Percentiles rank a stretch among this genome's conserved stretches.
phyloP scores from a whole-genome alignment of 92 coral and sea anemone species.

The Epizoanthus scotinus region DNA sequence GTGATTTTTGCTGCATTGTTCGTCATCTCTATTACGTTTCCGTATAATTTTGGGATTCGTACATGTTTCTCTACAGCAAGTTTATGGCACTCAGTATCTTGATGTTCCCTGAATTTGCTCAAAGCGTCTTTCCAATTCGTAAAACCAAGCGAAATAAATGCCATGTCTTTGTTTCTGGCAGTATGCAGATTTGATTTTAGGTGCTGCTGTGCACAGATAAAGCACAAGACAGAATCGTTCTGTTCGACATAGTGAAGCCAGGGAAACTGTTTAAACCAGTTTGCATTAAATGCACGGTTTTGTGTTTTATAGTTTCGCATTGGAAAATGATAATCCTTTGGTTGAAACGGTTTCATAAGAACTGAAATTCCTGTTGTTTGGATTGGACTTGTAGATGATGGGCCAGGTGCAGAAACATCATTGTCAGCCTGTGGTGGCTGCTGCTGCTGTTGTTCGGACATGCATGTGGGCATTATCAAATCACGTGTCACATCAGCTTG shows the following conservation, averaged over 20 bases:
- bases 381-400: constrained; percentile 25
- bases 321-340: constrained; percentile 63
- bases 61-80: constrained; percentile 56
- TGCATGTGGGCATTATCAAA: constrained; percentile 24
- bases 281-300: constrained; percentile 63
- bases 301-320: constrained; percentile 50
- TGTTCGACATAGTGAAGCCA: constrained; percentile 75
- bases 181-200: constrained; percentile 53
- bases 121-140: constrained; percentile 72
- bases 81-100: constrained; percentile 61
- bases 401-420: constrained; percentile 32
- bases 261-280: constrained; percentile 71
- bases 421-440: constrained; percentile 31
- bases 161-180: constrained; percentile 61
- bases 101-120: constrained; percentile 59
- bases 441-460: constrained; percentile 4
- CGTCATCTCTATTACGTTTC: constrained; percentile 49
- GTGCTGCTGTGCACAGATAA: constrained; percentile 55
- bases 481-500: constrained; percentile 27
- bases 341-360: constrained; percentile 46
- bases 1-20: constrained; percentile 41
- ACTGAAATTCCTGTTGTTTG: constrained; percentile 30
- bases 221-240: constrained; percentile 64
- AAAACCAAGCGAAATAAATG: constrained; percentile 55
- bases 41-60: constrained; percentile 49